Evolutionary conservation across 2,113 vertebrate genomes (phyloP).

Genomic region (Apodemus speciosus): DNA sequence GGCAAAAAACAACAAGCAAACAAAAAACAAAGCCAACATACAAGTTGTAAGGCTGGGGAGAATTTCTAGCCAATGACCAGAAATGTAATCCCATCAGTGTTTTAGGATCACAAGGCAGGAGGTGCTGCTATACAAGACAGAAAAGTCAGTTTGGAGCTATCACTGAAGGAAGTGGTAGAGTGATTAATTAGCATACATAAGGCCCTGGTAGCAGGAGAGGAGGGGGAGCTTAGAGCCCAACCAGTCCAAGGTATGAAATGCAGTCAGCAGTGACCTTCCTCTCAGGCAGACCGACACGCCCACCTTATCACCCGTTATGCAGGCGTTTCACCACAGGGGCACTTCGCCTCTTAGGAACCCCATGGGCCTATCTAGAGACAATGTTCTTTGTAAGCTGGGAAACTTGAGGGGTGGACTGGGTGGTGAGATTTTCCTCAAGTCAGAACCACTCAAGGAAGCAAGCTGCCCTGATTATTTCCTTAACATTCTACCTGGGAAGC

Average conservation of each 20-base stretch:
- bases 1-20: background rate
- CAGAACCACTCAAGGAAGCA: background rate
- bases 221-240: background rate
- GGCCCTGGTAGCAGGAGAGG: background rate
- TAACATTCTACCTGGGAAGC: background rate
- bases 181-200: background rate
- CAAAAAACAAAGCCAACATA: background rate
- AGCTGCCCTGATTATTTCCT: background rate
- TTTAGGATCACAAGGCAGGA: background rate
- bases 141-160: no score
- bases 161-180: background rate
- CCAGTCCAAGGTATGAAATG: background rate
- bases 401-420: background rate
- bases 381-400: background rate
- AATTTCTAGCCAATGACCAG: background rate
- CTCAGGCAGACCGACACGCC: background rate
- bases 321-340: background rate
- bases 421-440: background rate
- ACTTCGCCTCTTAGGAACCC: background rate
- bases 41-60: background rate
- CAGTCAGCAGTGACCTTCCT: background rate
- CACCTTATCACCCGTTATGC: no score
- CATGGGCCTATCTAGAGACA: background rate
- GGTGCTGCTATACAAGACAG: no score
- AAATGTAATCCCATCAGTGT: background rate